These are phyloP conservation scores for Poecilia gillii DNA, from an alignment of 2,797 vertebrate species.

Conservation along the genomic window DNA sequence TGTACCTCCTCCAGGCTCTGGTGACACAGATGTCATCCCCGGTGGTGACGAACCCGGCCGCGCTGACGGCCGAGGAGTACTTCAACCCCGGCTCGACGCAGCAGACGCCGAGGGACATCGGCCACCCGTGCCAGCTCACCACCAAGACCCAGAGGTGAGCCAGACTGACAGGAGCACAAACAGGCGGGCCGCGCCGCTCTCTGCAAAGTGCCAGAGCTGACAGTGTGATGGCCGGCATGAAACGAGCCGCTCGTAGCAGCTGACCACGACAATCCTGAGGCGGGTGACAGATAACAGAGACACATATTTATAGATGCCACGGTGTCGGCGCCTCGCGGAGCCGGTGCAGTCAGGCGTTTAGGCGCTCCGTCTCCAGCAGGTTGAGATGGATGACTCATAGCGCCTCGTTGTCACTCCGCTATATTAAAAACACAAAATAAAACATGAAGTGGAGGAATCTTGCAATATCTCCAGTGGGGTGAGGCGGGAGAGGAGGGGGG, in stretches of 20 bases:
- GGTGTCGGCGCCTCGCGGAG: conserved; percentile 18
- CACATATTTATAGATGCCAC: background rate
- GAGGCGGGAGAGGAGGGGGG: background rate
- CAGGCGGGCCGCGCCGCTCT: conserved; percentile 17
- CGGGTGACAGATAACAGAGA: conserved; percentile 8
- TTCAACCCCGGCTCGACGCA: conserved; percentile 90
- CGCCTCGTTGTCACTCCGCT: conserved; percentile 16
- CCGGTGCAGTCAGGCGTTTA: conserved; percentile 20
- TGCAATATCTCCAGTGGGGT: background rate
- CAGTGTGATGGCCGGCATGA: conserved; percentile 31
- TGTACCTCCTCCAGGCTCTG: conserved; percentile 81
- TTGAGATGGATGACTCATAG: conserved; percentile 33
- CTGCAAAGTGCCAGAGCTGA: conserved; percentile 40
- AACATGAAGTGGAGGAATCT: conserved; percentile 2
- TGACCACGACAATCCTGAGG: conserved; percentile 14
- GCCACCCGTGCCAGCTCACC: conserved; percentile 94
- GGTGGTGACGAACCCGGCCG: conserved; percentile 87
- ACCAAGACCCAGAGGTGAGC: conserved; percentile 98
- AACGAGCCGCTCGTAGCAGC: background rate
- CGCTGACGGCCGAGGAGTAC: conserved; percentile 95
- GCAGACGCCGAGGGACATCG: conserved; percentile 90
- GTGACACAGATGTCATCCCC: conserved; percentile 92
- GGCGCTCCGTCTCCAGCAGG: conserved; percentile 16
- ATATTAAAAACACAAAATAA: conserved; percentile 16
- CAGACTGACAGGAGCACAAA: conserved; percentile 19